Evolutionary conservation across 1,140 invertebrate species (phyloP), one percentile per base, ranked within the genome.

Genomic region (Maconellicoccus hirsutus): DNA sequence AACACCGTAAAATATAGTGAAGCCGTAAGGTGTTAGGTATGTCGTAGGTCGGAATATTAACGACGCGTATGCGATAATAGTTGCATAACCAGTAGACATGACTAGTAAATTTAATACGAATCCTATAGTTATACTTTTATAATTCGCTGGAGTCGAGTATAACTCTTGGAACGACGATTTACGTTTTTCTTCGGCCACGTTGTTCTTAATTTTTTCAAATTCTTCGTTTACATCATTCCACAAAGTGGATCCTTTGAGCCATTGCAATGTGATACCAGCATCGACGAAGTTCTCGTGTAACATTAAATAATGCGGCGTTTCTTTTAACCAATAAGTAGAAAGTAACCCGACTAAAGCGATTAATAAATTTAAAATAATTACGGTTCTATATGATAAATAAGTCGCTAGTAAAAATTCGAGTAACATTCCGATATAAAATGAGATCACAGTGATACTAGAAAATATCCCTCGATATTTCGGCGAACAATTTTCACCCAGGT

Each of bases 371-470:
- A 84, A 78, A 72, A 88, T 83, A 73, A 87, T 86, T 16, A 91
- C 81, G 1, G 80, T 80, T 27, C 79, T 77, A 79, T 93, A 93
- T 0, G 82, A 81, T 0, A 90, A 82, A 76, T 81, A 88, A 0
- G 90, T 86, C 0, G 93, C 93, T 27, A 92, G 81, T 0, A 81
- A 77, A 77, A 92, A 96, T 0, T 89, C 83, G 26, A 88, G 84
- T 0, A 94, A 77, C 74, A 93, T 86, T 3, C 94, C 94, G n/a
- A 89, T 73, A 8, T 85, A 85, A 38, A 89, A 84, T 76, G 89
- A 90, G 6, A 92, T 79, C 77, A 94, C 91, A 73, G 93, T 85
- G 70, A 91, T 86, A 0, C 92, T 90, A 7, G 91, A 91, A 0
- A 76, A 69, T 7, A 74, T 72, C 1, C 75, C 75, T 27, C 75